Base-by-base conservation (phyloP, 2,797 vertebrate genomes). In the Rhabdophis nuchalis region DNA sequence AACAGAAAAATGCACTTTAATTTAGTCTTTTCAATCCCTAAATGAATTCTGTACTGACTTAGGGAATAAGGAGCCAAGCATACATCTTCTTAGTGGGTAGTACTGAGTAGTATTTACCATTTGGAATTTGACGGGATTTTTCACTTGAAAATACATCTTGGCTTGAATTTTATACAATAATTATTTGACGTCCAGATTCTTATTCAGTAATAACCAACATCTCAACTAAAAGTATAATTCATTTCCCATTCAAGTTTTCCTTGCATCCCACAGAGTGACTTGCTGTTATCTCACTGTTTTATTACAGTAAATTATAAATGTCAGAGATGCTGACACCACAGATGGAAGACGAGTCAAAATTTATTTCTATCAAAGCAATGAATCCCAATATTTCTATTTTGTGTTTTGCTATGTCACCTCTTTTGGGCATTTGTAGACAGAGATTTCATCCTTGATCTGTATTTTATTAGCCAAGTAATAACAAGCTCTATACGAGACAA, bases 271-370 rank as follows among this genome's bases (percentile, higher is more conserved):
- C 93, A 0, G 0, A 0, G 86, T 36, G 2, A 4, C 89, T 88
- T 1, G 89, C 94, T 93, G 91, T 92, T 53, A 90, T 93, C 90
- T 46, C 2, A 1, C 87, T 93, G 89, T 68, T 96, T 96, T 53
- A 91, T 91, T 68, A 94, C 93, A 54, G 93, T 86, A 56, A 95
- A 91, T 95, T 89, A 86, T 14, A 50, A 85, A 89, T 85, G 93
- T 32, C 93, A 36, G 90, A 89, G 90, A 29, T 61, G 95, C 95
- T 96, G 96, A 93, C 91, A 93, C 95, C 86, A 94, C 95, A 91
- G 14, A 93, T 2, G 5, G 93, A 92, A 93, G 36, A 93, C 57
- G 86, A 29, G 36, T 92, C 68, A 32, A 52, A 27, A 85, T 90
- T 93, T 94, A 90, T 92, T 94, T n/a, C 57, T 93, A 93, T 92